These are phyloP conservation scores for Popillia japonica DNA, from an alignment of 1,140 invertebrate species.

Conservation along the genomic window DNA sequence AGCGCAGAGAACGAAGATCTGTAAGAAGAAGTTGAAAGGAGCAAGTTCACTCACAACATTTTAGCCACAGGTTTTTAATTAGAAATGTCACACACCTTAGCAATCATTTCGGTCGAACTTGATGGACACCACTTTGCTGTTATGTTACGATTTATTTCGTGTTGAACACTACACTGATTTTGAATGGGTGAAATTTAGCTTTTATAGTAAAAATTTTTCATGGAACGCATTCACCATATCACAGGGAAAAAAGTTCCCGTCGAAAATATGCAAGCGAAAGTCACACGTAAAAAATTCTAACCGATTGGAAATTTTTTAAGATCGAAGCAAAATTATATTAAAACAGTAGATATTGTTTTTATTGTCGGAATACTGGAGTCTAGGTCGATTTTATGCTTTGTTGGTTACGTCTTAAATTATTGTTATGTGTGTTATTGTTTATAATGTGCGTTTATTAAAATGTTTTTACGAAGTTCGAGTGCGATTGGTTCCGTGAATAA, in stretches of 20 bases:
- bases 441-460: neutral
- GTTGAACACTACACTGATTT: neutral
- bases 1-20: constrained; percentile 25
- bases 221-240: too few species aligned
- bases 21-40: neutral
- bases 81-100: neutral
- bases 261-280: constrained; percentile 6
- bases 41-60: too few species aligned
- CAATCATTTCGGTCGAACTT: neutral
- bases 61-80: too few species aligned
- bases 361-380: neutral
- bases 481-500: too few species aligned
- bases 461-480: too few species aligned
- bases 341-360: constrained; percentile 12
- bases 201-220: constrained; percentile 27
- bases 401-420: neutral
- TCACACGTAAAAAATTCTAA: neutral
- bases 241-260: neutral
- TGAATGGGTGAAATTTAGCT: too few species aligned
- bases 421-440: neutral
- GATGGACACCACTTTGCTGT: neutral
- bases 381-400: neutral
- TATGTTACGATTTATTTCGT: neutral
- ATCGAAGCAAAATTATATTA: too few species aligned
- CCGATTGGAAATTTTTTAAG: neutral